These are phyloP conservation scores for Budorcas taxicolor DNA, from an alignment of 2,113 vertebrate species.

Conservation along the genomic window DNA sequence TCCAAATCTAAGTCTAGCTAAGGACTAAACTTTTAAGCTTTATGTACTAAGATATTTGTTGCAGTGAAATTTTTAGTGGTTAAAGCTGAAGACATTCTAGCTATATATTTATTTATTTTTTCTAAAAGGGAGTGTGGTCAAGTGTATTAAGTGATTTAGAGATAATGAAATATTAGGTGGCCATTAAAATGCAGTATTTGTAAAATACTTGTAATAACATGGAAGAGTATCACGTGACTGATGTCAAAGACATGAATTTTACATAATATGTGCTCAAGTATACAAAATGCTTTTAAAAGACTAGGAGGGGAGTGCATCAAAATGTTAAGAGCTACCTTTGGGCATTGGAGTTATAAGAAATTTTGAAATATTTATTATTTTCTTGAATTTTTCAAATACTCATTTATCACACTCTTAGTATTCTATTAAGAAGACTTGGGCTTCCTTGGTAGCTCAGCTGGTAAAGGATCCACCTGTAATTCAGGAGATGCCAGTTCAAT, in stretches of 20 bases:
- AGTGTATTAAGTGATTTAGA: background rate
- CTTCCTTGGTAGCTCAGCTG: background rate
- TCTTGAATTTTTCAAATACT: background rate
- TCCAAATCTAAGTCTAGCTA: background rate
- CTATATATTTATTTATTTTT: background rate
- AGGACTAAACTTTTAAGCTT: background rate
- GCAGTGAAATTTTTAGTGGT: background rate
- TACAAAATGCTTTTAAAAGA: background rate
- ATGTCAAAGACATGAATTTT: background rate
- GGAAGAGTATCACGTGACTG: background rate
- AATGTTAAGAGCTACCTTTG: background rate
- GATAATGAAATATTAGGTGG: background rate
- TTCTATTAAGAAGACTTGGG: background rate
- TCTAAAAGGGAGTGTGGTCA: background rate
- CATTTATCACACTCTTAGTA: background rate
- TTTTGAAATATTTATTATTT: background rate
- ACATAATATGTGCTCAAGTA: background rate
- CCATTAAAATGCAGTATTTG: constrained; percentile 11
- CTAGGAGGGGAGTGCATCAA: background rate
- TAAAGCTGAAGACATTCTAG: background rate
- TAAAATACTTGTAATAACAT: background rate
- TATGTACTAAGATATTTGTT: background rate
- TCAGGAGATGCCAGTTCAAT: background rate
- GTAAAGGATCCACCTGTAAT: background rate
- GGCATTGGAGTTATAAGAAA: background rate